A percentile compares a stretch with the other conserved stretches of the same genome.
Conservation (phyloP, 2,888 invertebrate species). For the Apotomis betuletana region DNA sequence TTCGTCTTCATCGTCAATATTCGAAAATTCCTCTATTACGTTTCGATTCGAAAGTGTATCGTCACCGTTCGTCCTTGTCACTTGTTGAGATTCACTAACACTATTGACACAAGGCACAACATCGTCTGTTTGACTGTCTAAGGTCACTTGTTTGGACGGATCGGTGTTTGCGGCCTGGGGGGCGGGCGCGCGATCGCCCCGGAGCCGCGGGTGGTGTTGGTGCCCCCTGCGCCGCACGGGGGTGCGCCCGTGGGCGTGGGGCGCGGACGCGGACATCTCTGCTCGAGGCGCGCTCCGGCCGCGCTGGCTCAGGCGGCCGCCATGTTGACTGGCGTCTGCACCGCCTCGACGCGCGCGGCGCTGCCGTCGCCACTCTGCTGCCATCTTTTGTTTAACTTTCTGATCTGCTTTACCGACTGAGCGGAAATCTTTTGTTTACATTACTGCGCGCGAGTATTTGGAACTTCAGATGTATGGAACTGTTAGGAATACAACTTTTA, state of each 20-base stretch:
- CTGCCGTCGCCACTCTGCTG: constrained; percentile 67
- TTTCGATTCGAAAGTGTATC: constrained; percentile 82
- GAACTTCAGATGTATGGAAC: constrained; percentile 41
- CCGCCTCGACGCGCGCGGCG: constrained; percentile 56
- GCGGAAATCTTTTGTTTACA: constrained; percentile 50
- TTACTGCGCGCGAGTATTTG: constrained; percentile 60
- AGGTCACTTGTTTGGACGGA: constrained; percentile 80
- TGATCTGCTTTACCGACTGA: constrained; percentile 73
- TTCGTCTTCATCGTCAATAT: constrained; percentile 72
- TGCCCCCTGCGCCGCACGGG: constrained; percentile 87
- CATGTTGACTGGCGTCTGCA: constrained; percentile 81
- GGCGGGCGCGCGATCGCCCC: constrained; percentile 83
- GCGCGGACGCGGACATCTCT: constrained; percentile 84
- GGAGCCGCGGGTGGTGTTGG: constrained; percentile 89
- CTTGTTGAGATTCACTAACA: constrained; percentile 82
- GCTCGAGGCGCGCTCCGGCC: constrained; percentile 72
- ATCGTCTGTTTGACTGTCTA: constrained; percentile 74
- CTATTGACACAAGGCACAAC: constrained; percentile 83
- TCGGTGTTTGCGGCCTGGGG: constrained; percentile 65
- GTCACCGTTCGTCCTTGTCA: constrained; percentile 83
- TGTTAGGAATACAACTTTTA: not conserved
- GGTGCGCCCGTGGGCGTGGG: constrained; percentile 84
- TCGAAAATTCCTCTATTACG: constrained; percentile 66
- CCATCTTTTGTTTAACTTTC: constrained; percentile 67
- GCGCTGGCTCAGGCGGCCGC: constrained; percentile 83